Conservation (phyloP, 1,140 invertebrate genomes). For the Goniozus legneri region DNA sequence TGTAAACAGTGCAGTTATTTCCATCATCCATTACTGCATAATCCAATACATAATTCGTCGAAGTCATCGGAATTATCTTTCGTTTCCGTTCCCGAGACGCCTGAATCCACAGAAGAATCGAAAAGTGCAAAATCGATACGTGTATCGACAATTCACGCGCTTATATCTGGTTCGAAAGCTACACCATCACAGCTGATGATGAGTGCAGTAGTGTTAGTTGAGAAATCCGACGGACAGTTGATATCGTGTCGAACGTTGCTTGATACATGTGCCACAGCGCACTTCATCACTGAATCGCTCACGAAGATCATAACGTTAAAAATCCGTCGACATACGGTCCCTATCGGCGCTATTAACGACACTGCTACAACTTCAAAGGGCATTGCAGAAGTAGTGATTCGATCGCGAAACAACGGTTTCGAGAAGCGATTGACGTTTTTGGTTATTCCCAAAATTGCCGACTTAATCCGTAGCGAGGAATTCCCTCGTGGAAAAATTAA, state of each 20-base stretch:
- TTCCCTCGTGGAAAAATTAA: neutral
- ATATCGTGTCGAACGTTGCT: neutral
- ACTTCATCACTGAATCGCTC: neutral
- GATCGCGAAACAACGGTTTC: neutral
- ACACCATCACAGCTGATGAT: neutral
- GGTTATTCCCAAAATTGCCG: neutral
- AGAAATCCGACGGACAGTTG: neutral
- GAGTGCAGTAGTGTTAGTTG: neutral
- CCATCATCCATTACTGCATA: conserved; percentile 5
- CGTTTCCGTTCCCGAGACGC: neutral
- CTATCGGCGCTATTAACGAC: neutral
- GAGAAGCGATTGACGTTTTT: neutral
- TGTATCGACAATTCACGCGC: neutral
- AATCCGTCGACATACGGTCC: neutral
- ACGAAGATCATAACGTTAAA: neutral
- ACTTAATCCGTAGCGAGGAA: neutral
- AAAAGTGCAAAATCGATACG: neutral
- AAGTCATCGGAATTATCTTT: conserved; percentile 2
- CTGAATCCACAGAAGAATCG: conserved; percentile 5
- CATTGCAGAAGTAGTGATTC: neutral
- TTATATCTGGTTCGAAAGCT: too few relatives aligned
- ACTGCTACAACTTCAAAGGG: neutral
- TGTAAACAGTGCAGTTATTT: conserved; percentile 8
- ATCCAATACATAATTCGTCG: neutral
- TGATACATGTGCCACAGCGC: conserved; percentile 3